Percentiles rank a stretch among this genome's conserved stretches.
Evolutionary conservation across 2,113 vertebrate species (phyloP).

Genomic region (Bagarius yarrelli): DNA sequence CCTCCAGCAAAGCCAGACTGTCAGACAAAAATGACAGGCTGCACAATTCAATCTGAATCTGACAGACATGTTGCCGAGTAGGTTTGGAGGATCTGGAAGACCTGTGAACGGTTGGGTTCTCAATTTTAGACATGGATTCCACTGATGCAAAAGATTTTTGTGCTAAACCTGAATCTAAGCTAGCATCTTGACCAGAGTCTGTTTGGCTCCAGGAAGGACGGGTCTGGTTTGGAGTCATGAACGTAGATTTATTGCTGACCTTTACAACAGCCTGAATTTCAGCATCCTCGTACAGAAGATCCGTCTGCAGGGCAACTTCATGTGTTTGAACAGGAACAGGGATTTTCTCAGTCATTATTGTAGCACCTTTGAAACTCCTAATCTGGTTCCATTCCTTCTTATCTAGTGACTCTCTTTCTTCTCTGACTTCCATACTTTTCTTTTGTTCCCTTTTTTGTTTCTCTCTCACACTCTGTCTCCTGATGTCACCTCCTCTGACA

Average conservation of each 20-base stretch:
- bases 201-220: constrained; percentile 27
- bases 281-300: constrained; percentile 63
- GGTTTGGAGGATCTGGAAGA: constrained; percentile 36
- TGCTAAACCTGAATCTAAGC: constrained; percentile 29
- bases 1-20: not conserved
- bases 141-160: not conserved
- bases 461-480: constrained; percentile 26
- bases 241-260: constrained; percentile 68
- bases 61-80: constrained; percentile 60
- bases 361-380: constrained; percentile 50
- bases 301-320: constrained; percentile 39
- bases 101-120: constrained; percentile 31
- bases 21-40: constrained; percentile 45
- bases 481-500: constrained; percentile 1
- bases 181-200: not conserved
- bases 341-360: constrained; percentile 70
- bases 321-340: not conserved
- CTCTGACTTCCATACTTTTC: constrained; percentile 6
- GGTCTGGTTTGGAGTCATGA: constrained; percentile 77
- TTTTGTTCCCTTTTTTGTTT: not conserved
- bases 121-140: not conserved
- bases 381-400: not conserved
- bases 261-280: constrained; percentile 79
- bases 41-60: constrained; percentile 59
- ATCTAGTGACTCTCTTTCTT: not conserved